Conservation (phyloP, 2,888 invertebrate species). For the Nephrotoma guestfalica region DNA sequence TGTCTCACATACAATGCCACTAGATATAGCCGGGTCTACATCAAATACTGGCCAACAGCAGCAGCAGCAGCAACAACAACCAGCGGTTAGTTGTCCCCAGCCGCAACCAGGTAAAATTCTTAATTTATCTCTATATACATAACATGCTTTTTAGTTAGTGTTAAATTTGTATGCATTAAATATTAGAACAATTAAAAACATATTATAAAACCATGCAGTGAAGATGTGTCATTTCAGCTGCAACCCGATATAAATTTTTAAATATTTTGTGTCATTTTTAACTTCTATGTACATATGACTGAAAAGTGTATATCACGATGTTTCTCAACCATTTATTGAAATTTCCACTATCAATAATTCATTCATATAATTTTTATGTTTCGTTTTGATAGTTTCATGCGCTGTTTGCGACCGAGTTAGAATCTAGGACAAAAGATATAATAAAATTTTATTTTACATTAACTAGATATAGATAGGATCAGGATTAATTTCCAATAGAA, state of each 20-base stretch:
- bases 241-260: neutral
- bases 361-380: neutral
- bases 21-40: slow-evolving; percentile 31
- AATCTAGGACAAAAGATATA: neutral
- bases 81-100: slow-evolving; percentile 21
- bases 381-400: neutral
- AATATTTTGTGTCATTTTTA: neutral
- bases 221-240: neutral
- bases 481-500: neutral
- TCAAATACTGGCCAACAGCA: slow-evolving; percentile 29
- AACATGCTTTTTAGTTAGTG: neutral
- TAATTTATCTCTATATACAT: neutral
- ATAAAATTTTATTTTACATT: neutral
- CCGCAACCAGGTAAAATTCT: slow-evolving; percentile 21
- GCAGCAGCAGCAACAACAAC: slow-evolving; percentile 10
- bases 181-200: neutral
- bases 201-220: neutral
- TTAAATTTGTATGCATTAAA: neutral
- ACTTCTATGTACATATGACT: neutral
- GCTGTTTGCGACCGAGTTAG: neutral
- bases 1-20: slow-evolving; percentile 31
- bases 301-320: neutral
- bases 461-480: neutral
- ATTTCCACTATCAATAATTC: neutral
- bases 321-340: neutral